These are phyloP conservation scores for Aphis craccivora DNA, from an alignment of 1,140 invertebrate genomes.

Conservation along the genomic window DNA sequence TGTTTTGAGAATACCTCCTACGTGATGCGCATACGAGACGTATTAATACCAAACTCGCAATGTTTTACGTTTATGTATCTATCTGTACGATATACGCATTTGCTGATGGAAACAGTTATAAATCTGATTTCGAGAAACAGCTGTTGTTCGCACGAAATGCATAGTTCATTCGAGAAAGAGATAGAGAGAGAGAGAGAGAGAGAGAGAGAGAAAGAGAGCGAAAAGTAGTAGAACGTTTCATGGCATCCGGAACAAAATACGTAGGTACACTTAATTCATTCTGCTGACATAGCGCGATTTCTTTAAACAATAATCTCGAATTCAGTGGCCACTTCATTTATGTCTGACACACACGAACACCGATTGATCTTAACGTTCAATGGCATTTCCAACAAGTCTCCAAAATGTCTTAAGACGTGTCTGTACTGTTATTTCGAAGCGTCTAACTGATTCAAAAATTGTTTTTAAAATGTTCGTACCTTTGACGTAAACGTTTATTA, in stretches of 20 bases:
- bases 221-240: not conserved
- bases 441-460: not conserved
- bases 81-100: not conserved
- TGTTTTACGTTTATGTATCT: not conserved
- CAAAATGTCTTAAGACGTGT: not conserved
- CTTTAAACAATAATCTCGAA: constrained; percentile 17
- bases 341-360: not conserved
- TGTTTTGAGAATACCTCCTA: constrained; percentile 1
- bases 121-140: not conserved
- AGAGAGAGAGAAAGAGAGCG: too few species aligned
- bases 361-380: not conserved
- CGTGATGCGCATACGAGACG: not conserved
- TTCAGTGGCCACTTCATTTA: not conserved
- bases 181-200: too few species aligned
- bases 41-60: not conserved
- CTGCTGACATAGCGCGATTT: not conserved
- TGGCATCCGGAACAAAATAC: constrained; percentile 12
- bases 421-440: not conserved
- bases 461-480: not conserved
- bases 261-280: constrained; percentile 15
- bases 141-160: not conserved
- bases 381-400: not conserved
- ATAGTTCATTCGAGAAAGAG: not conserved
- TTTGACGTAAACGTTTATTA: not conserved
- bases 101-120: not conserved